Evolutionary conservation across 2,888 invertebrate species (phyloP), one percentile per base, ranked within the genome.

Genomic region (Agapostemon virescens): DNA sequence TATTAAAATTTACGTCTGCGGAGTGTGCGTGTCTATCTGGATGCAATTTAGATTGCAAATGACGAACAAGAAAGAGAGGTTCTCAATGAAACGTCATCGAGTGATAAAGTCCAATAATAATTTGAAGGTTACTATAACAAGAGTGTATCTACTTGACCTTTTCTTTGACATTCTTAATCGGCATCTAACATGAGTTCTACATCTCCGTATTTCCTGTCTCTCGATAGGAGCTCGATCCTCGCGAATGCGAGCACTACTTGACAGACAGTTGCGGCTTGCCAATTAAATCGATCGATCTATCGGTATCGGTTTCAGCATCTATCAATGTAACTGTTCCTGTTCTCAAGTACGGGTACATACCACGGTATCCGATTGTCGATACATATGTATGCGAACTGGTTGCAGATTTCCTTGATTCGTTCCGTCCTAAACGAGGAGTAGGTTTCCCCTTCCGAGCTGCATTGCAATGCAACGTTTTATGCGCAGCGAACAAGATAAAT

Each of bases 251-350:
- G 66, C 26, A 17, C 61, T 38, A 63, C 38, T 52, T 73, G 30
- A 68, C 20, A 36, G 42, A 61, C 49, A 23, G 52, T 70, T 63
- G 63, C 26, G 30, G 42, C 66, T 68, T 73, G 75, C 30, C 69
- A 70, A 79, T 82, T 82, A 75, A 74, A 75, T 49, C 71, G 66
- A 78, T 74, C 77, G 69, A 78, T 70, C 61, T 30, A 42, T 49
- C 52, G 76, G 2, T 40, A 74, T 61, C 38, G 40, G 63, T 38
- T 38, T 70, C 15, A n/a, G 9, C 38, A 49, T 13, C 58, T 42
- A 33, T 52, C 45, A 33, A 7, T 45, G 49, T 42, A 63, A 68
- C 40, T 58, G 40, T 40, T 45, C 26, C 61, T 40, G 40, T 49
- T 70, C 42, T 36, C 9, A n/a, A 72, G 30, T 63, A 63, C 36